Conservation (phyloP, 2,797 vertebrate genomes). For the Hemibagrus guttatus region DNA sequence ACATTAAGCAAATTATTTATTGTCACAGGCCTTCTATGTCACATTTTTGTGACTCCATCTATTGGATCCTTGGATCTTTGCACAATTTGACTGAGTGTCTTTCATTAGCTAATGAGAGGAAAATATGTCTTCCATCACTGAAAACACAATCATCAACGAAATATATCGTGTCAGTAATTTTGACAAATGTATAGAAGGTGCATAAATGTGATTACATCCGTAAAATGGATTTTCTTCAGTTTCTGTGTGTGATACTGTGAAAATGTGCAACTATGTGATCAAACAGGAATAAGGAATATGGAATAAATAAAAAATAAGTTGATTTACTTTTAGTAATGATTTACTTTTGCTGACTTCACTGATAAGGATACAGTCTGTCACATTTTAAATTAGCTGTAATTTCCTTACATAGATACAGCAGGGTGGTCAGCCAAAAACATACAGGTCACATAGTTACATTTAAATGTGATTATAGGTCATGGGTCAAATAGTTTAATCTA, state of each 20-base stretch:
- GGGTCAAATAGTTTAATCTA: background rate
- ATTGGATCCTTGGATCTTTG: constrained; percentile 50
- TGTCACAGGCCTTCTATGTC: constrained; percentile 47
- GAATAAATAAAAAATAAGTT: background rate
- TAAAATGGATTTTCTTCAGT: background rate
- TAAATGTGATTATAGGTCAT: background rate
- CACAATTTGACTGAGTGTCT: constrained; percentile 43
- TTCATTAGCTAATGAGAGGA: constrained; percentile 54
- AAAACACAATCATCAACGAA: constrained; percentile 29
- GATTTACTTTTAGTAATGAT: background rate
- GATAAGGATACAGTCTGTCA: background rate
- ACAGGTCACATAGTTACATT: background rate
- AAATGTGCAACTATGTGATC: background rate
- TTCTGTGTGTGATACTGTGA: background rate
- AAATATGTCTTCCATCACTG: constrained; percentile 45
- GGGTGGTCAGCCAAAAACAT: background rate
- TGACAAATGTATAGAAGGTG: constrained; percentile 3
- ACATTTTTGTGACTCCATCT: constrained; percentile 45
- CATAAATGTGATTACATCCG: constrained; percentile 3
- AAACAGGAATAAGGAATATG: background rate
- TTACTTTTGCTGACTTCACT: background rate
- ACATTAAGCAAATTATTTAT: constrained; percentile 60
- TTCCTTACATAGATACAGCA: background rate
- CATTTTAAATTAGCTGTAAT: too few species aligned
- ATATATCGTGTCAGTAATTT: constrained; percentile 23